Evolutionary conservation across 2,888 invertebrate genomes (phyloP).

Genomic region (Amaurobius ferox): DNA sequence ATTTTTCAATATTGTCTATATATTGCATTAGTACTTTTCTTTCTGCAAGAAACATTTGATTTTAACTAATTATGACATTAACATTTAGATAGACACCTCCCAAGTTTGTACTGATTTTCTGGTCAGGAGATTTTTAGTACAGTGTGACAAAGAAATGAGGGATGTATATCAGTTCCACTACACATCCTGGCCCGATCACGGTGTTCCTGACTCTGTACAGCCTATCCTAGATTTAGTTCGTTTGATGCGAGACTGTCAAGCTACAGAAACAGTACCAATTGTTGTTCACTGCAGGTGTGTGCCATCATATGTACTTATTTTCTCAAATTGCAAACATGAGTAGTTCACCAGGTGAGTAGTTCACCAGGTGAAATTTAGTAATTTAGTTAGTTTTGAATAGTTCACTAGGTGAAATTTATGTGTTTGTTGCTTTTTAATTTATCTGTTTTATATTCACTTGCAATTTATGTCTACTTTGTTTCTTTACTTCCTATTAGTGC

Average conservation of each 20-base stretch:
- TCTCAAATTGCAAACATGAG: no score
- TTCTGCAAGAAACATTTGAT: background rate
- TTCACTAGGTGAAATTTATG: background rate
- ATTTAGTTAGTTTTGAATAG: no score
- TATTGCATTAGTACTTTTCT: background rate
- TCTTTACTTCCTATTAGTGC: no score
- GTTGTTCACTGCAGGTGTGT: conserved; percentile 81
- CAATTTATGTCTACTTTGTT: no score
- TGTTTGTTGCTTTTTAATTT: no score
- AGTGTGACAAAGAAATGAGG: conserved; percentile 76
- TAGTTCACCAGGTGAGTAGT: no score
- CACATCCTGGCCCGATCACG: conserved; percentile 81
- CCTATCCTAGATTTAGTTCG: conserved; percentile 80
- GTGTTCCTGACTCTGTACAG: conserved; percentile 79
- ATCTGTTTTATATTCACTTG: no score
- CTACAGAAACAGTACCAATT: conserved; percentile 80
- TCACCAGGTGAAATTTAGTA: no score
- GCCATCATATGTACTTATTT: no score
- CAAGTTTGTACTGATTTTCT: conserved; percentile 80
- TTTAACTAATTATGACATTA: no score
- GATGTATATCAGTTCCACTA: conserved; percentile 81
- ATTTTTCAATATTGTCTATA: background rate
- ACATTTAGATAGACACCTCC: conserved; percentile 4
- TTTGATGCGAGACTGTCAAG: conserved; percentile 80
- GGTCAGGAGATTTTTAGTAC: conserved; percentile 79